Base-by-base conservation (phyloP, 1,140 invertebrate genomes). In the Trissolcus basalis region DNA sequence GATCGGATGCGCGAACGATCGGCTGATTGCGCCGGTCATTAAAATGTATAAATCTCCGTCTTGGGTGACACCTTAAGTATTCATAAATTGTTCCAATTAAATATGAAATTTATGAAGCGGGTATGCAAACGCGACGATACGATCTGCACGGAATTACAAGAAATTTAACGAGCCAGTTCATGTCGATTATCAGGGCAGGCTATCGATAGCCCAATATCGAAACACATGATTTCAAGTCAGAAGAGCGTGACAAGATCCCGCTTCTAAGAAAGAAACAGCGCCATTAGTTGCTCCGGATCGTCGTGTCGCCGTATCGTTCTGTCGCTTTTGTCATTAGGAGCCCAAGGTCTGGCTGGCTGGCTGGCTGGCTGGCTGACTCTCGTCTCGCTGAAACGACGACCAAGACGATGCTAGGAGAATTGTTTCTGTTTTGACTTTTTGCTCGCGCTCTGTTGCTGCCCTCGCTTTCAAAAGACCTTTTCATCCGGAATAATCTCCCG, bases 1-100 rank as follows among this genome's bases (percentile, higher is more conserved):
- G n/a, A n/a, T 27, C 13, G 43, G 35, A 35, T 27, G 45, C 44
- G 43, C 36, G 53, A 72, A 61, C 51, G 58, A 19, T 33, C 39
- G 43, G 55, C 60, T 72, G 51, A 73, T 67, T 73, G 70, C 47
- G 54, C 49, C 27, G 39, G 9, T 65, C 69, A 72, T 72, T 72
- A 72, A 65, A 72, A 72, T 65, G 55, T 72, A 72, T 72, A 72
- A 64, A 65, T 64, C 60, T 64, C 54, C 10, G 50, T 5, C 11
- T 1, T 36, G 50, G 27, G 63, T 63, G 53, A 67, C 59, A 55
- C 64, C 32, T 65, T 59, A 51, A 68, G 58, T 41, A 54, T 58
- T 58, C 71, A 68, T 74, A 68, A 74, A 74, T 74, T 74, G 64
- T 74, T 67, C 71, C 64, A 74, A 74, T 74, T 74, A 74, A 74